Evolutionary conservation across 2,797 vertebrate species (phyloP).

Genomic region (Enoplosus armatus): DNA sequence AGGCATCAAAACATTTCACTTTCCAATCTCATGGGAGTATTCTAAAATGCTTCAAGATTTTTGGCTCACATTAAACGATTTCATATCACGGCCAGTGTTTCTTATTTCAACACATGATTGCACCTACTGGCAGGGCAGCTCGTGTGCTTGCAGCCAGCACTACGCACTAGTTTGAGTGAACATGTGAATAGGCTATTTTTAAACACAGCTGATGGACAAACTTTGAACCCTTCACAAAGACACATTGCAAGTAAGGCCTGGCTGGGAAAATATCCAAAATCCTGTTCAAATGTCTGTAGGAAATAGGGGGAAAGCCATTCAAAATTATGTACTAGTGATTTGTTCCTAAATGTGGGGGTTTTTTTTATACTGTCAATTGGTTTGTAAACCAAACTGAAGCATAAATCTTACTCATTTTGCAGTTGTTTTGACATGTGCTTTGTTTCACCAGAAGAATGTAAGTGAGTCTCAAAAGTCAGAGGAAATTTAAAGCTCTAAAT

Average conservation of each 20-base stretch:
- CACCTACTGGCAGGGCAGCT: constrained; percentile 2
- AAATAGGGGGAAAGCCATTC: neutral
- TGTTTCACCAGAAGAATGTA: neutral
- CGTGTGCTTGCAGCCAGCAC: neutral
- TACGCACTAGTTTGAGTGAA: constrained; percentile 13
- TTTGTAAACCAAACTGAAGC: neutral
- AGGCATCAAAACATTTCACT: neutral
- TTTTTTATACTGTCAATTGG: neutral
- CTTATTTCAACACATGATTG: constrained; percentile 17
- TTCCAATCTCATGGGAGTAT: neutral
- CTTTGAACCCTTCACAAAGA: constrained; percentile 20
- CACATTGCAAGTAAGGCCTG: neutral
- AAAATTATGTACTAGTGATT: neutral
- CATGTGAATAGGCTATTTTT: constrained; percentile 36
- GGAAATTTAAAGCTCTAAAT: neutral
- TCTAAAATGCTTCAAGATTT: constrained; percentile 5
- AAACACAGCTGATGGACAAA: constrained; percentile 24
- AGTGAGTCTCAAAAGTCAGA: too few relatives aligned
- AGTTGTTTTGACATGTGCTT: neutral
- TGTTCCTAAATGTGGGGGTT: too few relatives aligned
- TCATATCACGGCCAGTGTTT: constrained; percentile 17
- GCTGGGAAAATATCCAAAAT: neutral
- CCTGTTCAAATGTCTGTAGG: neutral
- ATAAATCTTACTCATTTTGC: neutral
- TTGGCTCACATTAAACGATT: constrained; percentile 3